Base-by-base conservation (phyloP, 2,113 vertebrate species). In the Cinclus cinclus region DNA sequence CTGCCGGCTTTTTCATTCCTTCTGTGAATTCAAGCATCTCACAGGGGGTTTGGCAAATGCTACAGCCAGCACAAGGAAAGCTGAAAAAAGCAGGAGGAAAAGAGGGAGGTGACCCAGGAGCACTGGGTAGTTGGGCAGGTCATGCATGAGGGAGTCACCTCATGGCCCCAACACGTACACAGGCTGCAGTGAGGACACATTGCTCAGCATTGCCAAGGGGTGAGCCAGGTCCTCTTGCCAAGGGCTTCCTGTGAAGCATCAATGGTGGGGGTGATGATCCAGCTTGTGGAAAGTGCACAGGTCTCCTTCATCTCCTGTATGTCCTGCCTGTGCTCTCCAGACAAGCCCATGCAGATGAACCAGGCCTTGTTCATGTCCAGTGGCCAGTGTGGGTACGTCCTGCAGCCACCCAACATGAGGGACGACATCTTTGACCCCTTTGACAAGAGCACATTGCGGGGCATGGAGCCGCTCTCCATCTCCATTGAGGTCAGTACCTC, bases 331-430 rank as follows among this genome's bases (percentile, higher is more conserved):
- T 68, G 52, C 77, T 71, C 97, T 96, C 25, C 97, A 99, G 99
- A 99, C 93, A 99, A 99, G 92, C 99, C 99, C 84, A 99, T 99
- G 99, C 99, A 99, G 98, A 99, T 99, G 99, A 99, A 99, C 97
- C 99, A 99, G 98, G 99, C 99, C 41, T 97, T 99, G 79, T 99
- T 99, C 97, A 98, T 99, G 98, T 97, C 99, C 37, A 99, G 98
- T 3, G 99, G 99, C 21, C 98, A 98, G 87, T 99, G 99, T 9
- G 99, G 99, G 50, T 99, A 99, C 0, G 99, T 99, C 89, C 97
- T 99, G 86, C 99, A 99, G 96, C 99, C 99, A 0, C 25, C 97
- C 87, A 98, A 99, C 97, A 99, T 99, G 99, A 98, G 99, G 58
- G 99, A 99, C 0, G 99, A 99, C 58, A 92, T 47, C 98, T 99